These are phyloP conservation scores for Hephaestus fuliginosus DNA, from an alignment of 2,797 vertebrate species.

Conservation along the genomic window DNA sequence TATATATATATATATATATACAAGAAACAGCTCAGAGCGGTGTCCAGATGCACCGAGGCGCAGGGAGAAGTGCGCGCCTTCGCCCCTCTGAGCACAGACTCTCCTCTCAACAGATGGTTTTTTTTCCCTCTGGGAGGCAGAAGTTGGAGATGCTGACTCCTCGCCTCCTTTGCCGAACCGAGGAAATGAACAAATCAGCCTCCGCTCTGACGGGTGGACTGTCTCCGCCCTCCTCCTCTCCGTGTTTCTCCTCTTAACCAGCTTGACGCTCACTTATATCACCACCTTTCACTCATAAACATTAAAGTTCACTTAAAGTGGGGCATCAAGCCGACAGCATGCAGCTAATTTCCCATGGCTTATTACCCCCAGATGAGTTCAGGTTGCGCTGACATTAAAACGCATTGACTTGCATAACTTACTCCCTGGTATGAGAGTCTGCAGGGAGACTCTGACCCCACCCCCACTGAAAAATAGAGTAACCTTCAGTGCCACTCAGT, in stretches of 20 bases:
- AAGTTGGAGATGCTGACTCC: slow-evolving; percentile 62
- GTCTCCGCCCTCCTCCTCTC: slow-evolving; percentile 68
- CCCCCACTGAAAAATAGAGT: neutral
- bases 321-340: slow-evolving; percentile 7
- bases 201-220: slow-evolving; percentile 43
- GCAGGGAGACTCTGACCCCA: neutral
- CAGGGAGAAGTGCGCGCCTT: slow-evolving; percentile 27
- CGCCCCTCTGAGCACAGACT: neutral
- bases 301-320: neutral
- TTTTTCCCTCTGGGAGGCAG: slow-evolving; percentile 17
- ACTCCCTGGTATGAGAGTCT: neutral
- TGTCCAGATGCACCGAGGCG: slow-evolving; percentile 37
- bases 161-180: slow-evolving; percentile 30
- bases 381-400: slow-evolving; percentile 41
- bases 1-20: neutral
- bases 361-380: slow-evolving; percentile 18
- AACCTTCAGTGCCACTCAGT: slow-evolving; percentile 22
- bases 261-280: slow-evolving; percentile 37
- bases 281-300: slow-evolving; percentile 31
- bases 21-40: neutral
- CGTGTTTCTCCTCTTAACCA: slow-evolving; percentile 16
- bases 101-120: slow-evolving; percentile 38
- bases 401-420: slow-evolving; percentile 17
- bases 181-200: slow-evolving; percentile 53
- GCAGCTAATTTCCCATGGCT: slow-evolving; percentile 1